Conservation (phyloP, 2,113 vertebrate genomes). For the Sprattus sprattus region DNA sequence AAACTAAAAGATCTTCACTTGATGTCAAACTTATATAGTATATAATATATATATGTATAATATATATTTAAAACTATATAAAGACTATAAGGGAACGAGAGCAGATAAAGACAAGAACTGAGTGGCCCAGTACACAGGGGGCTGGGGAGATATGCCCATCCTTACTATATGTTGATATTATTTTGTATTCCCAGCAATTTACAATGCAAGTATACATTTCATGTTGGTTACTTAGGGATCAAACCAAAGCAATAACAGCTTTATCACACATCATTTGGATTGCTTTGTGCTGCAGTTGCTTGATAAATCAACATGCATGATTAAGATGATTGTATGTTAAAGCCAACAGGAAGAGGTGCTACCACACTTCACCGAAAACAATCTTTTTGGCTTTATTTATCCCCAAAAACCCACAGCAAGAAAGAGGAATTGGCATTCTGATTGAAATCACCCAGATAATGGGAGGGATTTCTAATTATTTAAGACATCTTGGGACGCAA, state of each 20-base stretch:
- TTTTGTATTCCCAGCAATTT: not conserved
- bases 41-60: too few relatives aligned
- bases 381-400: slow-evolving; percentile 79
- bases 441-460: slow-evolving; percentile 77
- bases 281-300: not conserved
- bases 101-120: not conserved
- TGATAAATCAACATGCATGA: not conserved
- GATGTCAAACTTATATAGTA: too few relatives aligned
- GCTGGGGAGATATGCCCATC: not conserved
- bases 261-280: not conserved
- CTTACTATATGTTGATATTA: not conserved
- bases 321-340: not conserved
- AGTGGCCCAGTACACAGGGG: not conserved
- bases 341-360: slow-evolving; percentile 64
- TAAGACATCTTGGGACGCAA: slow-evolving; percentile 77
- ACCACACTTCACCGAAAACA: slow-evolving; percentile 69
- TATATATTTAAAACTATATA: too few relatives aligned
- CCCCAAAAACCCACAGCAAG: slow-evolving; percentile 60
- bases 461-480: slow-evolving; percentile 78
- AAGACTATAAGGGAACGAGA: not conserved
- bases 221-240: not conserved
- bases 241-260: not conserved
- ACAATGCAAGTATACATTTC: not conserved
- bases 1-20: too few relatives aligned
- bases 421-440: slow-evolving; percentile 77